Evolutionary conservation across 2,113 vertebrate species (phyloP).

Genomic region (Oceanodroma tethys): DNA sequence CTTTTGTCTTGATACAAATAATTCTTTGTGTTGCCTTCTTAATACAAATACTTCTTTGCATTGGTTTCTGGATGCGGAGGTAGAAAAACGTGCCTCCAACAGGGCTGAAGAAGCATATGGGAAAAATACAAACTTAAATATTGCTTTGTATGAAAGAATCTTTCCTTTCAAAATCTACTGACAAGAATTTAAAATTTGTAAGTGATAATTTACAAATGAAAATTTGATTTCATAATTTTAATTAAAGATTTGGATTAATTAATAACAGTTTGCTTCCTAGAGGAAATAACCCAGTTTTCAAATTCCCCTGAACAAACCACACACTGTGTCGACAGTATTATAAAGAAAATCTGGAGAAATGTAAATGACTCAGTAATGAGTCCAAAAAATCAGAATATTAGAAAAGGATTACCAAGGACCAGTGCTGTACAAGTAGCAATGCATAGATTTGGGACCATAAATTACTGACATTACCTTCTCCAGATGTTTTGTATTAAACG

Average conservation of each 20-base stretch:
- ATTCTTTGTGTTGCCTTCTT: not conserved
- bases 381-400: not conserved
- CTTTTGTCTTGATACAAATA: not conserved
- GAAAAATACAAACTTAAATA: not conserved
- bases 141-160: not conserved
- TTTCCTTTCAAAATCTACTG: not conserved
- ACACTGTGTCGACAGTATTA: not conserved
- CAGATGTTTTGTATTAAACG: not conserved
- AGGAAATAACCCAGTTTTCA: not conserved
- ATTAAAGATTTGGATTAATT: not conserved
- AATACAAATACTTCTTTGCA: not conserved
- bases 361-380: not conserved
- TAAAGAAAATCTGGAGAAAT: not conserved
- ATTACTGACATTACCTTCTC: not conserved
- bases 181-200: not conserved
- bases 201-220: not conserved
- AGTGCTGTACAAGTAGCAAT: not conserved
- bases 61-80: not conserved
- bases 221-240: not conserved
- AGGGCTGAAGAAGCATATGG: not conserved
- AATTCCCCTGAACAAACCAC: not conserved
- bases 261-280: not conserved
- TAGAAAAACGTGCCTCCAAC: not conserved
- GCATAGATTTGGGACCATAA: not conserved
- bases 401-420: not conserved